Base-by-base conservation (phyloP, 2,113 vertebrate genomes). In the Lycaon pictus region DNA sequence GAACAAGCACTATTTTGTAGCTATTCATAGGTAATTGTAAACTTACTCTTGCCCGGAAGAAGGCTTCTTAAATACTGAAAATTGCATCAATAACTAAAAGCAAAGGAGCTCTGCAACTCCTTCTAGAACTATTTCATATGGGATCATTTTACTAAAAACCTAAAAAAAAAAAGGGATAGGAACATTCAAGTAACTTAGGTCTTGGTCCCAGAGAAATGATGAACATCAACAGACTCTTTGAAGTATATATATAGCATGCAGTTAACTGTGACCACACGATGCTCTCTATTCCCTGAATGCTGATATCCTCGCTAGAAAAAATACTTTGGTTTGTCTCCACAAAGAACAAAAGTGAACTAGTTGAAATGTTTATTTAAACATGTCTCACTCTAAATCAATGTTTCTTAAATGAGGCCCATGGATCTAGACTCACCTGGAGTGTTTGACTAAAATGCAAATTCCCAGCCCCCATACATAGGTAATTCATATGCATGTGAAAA, bases 1-100 rank as follows among this genome's bases (percentile, higher is more conserved):
- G 81, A 97, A 80, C 29, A 37, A 67, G 10, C 95, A 17, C 27
- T 55, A 82, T 86, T 97, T 94, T 12, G 51, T 35, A 93, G 65
- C 23, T 90, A 92, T 79, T 93, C 91, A 96, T 77, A 97, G 91
- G 74, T 23, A 63, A 82, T 58, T 93, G 20, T 35, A 65, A 80
- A 74, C 7, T 84, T 90, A 77, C 53, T 37, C 55, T 98, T 89
- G 37, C 7, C 85, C 92, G 22, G 27, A 53, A 88, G 20, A 97
- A 97, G 98, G 77, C 2, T 88, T 71, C 79, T 79, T 93, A 95
- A 72, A 74, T 83, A 71, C 74, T 87, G 35, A 98, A 98, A 98
- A 96, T 43, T 81, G 0, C 2, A n/a, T 55, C 94, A 83, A 95
- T 86, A 62, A 79, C 7, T 76, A 60, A 55, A 97, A 97, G 95